Evolutionary conservation across 2,797 vertebrate genomes (phyloP), one percentile per base, ranked within the genome.

Genomic region (Sebastes diploproa): DNA sequence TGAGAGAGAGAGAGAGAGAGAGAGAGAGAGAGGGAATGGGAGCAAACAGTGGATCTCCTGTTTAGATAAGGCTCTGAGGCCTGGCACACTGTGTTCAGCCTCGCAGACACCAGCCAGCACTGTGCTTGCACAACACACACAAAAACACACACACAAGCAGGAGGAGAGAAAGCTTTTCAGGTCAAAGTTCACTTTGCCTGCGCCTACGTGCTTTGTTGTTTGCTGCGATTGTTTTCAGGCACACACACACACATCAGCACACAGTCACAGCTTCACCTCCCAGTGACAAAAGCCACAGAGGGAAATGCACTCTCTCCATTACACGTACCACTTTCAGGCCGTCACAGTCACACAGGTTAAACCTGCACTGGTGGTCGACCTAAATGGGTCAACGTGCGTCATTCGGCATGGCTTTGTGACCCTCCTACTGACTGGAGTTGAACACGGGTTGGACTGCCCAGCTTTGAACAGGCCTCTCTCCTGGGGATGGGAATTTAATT

Each of bases 181-280:
- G 94, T 92, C 80, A 93, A 84, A 90, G 93, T 92, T 94, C 88
- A 87, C 75, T 50, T 67, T 1, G 34, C 71, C 36, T 81, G 74
- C 14, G 59, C 69, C 84, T 85, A 76, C 52, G 25, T 75, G 54
- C 80, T 91, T 87, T 87, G 82, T 89, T 89, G 81, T 84, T 87
- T 66, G 55, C 81, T 72, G 66, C 16, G 7, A 83, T 90, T 90
- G 84, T 88, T 91, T 88, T 81, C 42, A 73, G 22, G 10, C 38
- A 25, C 63, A 30, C 55, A 34, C 29, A 62, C 60, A 32, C 59
- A 61, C 59, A 11, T 2, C 18, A 69, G 29, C 27, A 54, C 65
- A 18, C 5, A 80, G 38, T 23, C 66, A 59, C 77, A 30, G 55
- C 72, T 76, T 56, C 29, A 29, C 56, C 66, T 70, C 58, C 58